phyloP scores from a whole-genome alignment of 2,888 invertebrate species.

The Dysmachus trigonus region DNA sequence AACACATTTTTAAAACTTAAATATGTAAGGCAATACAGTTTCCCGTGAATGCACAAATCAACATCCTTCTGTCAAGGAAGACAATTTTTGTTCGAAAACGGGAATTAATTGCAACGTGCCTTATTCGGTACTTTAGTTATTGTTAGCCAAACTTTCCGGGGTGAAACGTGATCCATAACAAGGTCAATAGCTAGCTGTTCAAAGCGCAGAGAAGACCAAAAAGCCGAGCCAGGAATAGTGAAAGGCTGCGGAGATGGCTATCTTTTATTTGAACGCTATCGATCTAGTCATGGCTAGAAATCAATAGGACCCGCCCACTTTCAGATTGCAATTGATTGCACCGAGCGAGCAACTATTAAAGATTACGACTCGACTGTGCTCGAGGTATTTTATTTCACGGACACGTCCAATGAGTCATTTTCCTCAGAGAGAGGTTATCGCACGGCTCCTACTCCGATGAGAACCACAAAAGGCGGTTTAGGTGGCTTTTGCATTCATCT shows the following conservation, averaged over 20 bases:
- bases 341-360: not conserved
- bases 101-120: not conserved
- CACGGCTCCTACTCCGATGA: not conserved
- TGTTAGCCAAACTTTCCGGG: not conserved
- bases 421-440: not conserved
- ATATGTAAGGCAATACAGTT: not conserved
- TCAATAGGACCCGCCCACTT: conserved; percentile 18
- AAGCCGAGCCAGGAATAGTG: not conserved
- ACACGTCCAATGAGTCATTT: conserved; percentile 21
- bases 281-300: conserved; percentile 5
- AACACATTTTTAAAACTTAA: too few relatives aligned
- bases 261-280: not conserved
- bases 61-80: not conserved
- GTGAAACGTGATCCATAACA: not conserved
- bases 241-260: not conserved
- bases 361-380: not conserved
- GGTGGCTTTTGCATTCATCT: conserved; percentile 13
- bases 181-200: not conserved
- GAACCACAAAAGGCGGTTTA: not conserved
- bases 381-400: not conserved
- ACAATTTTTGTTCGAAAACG: not conserved
- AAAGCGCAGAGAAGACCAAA: not conserved
- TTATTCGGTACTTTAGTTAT: not conserved
- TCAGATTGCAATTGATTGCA: conserved; percentile 8
- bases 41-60: not conserved